Evolutionary conservation across 2,113 vertebrate species (phyloP).

Genomic region (Gallinago jamesoni): DNA sequence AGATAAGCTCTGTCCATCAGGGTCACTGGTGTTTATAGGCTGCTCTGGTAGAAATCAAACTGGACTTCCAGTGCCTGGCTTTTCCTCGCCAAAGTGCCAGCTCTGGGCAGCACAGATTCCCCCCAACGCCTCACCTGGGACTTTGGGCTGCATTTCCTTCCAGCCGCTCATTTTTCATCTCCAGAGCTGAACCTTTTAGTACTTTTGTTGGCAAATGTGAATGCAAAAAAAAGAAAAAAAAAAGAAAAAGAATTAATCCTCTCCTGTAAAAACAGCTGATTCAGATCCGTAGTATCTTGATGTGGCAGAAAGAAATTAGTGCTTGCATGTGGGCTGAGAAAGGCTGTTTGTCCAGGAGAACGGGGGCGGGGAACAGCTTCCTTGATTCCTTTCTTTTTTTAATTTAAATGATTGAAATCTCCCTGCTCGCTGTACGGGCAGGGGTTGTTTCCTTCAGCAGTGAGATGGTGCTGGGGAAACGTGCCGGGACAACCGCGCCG

Average conservation of each 20-base stretch:
- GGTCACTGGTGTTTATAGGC: neutral
- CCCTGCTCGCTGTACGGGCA: neutral
- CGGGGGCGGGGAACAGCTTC: neutral
- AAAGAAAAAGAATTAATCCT: neutral
- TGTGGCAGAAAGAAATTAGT: slow-evolving; percentile 31
- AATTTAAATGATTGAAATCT: neutral
- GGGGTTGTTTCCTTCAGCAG: neutral
- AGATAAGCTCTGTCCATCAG: rapidly evolving
- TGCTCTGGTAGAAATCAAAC: neutral
- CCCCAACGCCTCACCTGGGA: neutral
- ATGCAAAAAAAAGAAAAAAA: neutral
- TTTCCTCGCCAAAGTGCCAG: rapidly evolving
- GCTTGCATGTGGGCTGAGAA: neutral
- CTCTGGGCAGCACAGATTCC: neutral
- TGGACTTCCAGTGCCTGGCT: neutral
- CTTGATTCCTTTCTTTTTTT: neutral
- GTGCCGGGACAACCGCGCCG: rapidly evolving
- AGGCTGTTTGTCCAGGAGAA: neutral
- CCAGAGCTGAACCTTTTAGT: neutral
- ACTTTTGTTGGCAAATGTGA: neutral
- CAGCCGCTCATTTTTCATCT: neutral
- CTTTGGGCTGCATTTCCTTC: neutral
- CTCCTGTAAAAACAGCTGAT: slow-evolving; percentile 20
- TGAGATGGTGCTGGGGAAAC: neutral
- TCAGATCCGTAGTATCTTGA: slow-evolving; percentile 24